phyloP scores from a whole-genome alignment of 2,113 vertebrate genomes.

The Scomber scombrus region DNA sequence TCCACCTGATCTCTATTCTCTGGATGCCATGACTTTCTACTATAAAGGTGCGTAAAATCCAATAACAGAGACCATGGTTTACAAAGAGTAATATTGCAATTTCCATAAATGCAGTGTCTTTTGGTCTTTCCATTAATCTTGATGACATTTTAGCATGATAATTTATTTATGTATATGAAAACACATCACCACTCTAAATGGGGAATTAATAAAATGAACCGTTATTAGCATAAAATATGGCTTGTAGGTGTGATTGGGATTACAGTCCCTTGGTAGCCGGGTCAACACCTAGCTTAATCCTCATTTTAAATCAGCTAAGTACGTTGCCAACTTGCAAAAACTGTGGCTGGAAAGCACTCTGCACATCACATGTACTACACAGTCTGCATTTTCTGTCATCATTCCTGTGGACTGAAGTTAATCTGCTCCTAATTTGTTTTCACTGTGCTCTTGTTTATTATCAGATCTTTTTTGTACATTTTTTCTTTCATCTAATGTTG shows the following conservation, averaged over 20 bases:
- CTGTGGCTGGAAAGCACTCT: neutral
- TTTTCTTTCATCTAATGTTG: conserved; percentile 21
- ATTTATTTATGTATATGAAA: conserved; percentile 79
- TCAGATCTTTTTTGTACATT: conserved; percentile 1
- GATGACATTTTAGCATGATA: conserved; percentile 81
- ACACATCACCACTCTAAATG: conserved; percentile 64
- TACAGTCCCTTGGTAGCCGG: conserved; percentile 45
- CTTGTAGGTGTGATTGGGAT: conserved; percentile 56
- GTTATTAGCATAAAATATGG: conserved; percentile 75
- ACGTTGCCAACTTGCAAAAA: conserved; percentile 33
- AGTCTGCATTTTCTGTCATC: neutral
- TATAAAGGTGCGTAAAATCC: conserved; percentile 81
- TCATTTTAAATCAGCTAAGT: conserved; percentile 55
- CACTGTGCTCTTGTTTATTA: neutral
- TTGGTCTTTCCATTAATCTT: conserved; percentile 83
- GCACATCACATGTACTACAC: conserved; percentile 8
- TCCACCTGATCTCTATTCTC: conserved; percentile 79
- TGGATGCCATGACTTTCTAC: conserved; percentile 69
- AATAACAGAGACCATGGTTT: conserved; percentile 79
- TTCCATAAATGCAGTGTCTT: conserved; percentile 84
- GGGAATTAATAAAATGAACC: conserved; percentile 79
- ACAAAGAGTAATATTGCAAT: conserved; percentile 83
- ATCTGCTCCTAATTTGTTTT: neutral
- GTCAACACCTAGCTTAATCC: conserved; percentile 65
- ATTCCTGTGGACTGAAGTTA: neutral